phyloP scores from a whole-genome alignment of 2,797 vertebrate genomes.

The Tachyglossus aculeatus region DNA sequence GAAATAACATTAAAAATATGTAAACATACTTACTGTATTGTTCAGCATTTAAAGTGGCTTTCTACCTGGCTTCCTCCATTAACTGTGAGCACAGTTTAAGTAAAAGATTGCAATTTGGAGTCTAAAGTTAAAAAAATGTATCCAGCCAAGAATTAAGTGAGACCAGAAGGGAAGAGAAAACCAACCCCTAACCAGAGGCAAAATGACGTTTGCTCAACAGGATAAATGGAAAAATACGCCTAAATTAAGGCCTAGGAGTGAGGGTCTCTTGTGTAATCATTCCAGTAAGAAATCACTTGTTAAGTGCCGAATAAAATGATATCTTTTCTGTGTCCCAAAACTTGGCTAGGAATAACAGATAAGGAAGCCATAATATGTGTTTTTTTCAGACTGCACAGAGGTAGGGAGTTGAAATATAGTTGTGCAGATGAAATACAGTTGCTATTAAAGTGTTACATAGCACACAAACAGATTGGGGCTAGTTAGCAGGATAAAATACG shows the following conservation, averaged over 20 bases:
- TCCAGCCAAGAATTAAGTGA: neutral
- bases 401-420: too few relatives aligned
- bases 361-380: neutral
- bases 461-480: too few relatives aligned
- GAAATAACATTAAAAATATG: too few relatives aligned
- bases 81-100: neutral
- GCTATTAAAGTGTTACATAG: too few relatives aligned
- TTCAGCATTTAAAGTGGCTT: neutral
- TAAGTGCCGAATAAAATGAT: accelerated
- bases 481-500: too few relatives aligned
- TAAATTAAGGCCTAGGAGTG: neutral
- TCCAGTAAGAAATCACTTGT: neutral
- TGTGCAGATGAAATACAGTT: too few relatives aligned
- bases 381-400: neutral
- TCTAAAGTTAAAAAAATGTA: neutral
- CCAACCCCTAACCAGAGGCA: neutral
- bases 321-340: neutral
- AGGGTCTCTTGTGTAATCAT: neutral
- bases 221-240: neutral
- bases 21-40: neutral
- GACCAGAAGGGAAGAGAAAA: neutral
- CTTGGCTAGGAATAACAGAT: too few relatives aligned
- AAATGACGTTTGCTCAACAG: neutral
- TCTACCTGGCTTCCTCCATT: neutral
- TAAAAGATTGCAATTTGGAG: neutral